Evolutionary conservation across 2,888 invertebrate genomes (phyloP), one percentile per base, ranked within the genome.

Genomic region (Ormia ochracea): DNA sequence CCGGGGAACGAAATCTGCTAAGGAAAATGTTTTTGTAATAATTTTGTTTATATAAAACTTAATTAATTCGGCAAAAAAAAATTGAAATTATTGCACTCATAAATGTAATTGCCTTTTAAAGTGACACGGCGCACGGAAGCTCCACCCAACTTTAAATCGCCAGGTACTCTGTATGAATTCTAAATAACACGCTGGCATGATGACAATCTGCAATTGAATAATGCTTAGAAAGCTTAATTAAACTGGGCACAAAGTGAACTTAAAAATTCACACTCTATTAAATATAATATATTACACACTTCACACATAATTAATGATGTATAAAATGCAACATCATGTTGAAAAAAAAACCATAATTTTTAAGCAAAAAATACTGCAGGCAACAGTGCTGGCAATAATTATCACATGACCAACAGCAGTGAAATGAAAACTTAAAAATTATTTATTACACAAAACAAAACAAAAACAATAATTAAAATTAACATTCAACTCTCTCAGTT

Each of bases 311-410:
- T 80, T 76, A 76, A 80, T 80, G 80, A 72, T 66, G 43, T 80
- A 76, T 80, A 76, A 76, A 76, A 72, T 80, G 80, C 80, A 80
- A 80, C 80, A 76, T 80, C 80, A 80, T 68, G 72, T 54, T 52
- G 31, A 4, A 48, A 70, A 17, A 31, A 52, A 48, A 66, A 72
- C 66, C 26, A 66, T 78, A 48, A 54, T 68, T 68, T 68, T 63
- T 72, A 12, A 48, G 61, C 41, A 56, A 61, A 72, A 54, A 58
- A 73, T 59, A 59, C 17, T 50, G 41, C 14, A 50, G 61, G 43
- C 17, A 36, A 56, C 10, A 68, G 54, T 54, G 41, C 23, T 3
- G 5, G 56, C n/a, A 76, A 63, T 52, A 58, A 58, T 58, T 58
- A 61, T 54, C 69, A 72, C 28, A 36, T 59, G 65, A 48, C 66